A percentile compares a stretch with the other conserved stretches of the same genome.
phyloP scores from a whole-genome alignment of 2,113 vertebrate species.

The Corythoichthys haematopterus region DNA sequence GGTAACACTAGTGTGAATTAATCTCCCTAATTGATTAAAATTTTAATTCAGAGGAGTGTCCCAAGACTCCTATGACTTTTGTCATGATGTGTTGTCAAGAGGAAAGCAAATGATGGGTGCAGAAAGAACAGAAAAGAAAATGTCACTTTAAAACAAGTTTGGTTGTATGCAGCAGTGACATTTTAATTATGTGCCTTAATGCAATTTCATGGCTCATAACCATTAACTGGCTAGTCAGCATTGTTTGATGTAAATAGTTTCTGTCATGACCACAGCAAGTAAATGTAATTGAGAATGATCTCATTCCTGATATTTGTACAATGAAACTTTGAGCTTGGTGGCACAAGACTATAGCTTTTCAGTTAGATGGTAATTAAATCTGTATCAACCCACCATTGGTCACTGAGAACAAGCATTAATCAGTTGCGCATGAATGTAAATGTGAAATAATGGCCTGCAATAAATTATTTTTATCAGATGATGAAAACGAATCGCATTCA shows the following conservation, averaged over 20 bases:
- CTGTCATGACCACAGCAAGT: constrained; percentile 30
- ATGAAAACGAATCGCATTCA: neutral
- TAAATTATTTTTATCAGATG: neutral
- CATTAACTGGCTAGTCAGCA: constrained; percentile 38
- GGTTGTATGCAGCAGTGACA: constrained; percentile 6
- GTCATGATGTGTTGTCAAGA: neutral
- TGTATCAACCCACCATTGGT: neutral
- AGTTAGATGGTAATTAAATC: constrained; percentile 11
- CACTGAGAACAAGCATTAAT: constrained; percentile 3
- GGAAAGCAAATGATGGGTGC: constrained; percentile 13
- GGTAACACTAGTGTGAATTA: neutral
- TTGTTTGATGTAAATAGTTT: constrained; percentile 29
- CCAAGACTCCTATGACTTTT: neutral
- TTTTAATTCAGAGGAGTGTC: neutral
- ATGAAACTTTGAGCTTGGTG: constrained; percentile 3
- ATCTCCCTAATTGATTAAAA: neutral
- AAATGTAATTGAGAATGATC: constrained; percentile 26
- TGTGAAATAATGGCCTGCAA: constrained; percentile 3
- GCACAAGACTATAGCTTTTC: neutral
- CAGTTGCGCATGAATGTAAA: neutral
- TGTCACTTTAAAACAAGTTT: constrained; percentile 28
- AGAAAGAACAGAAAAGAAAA: constrained; percentile 26
- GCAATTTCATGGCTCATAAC: constrained; percentile 52
- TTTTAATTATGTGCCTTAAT: constrained; percentile 42
- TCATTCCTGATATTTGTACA: constrained; percentile 26